phyloP scores from a whole-genome alignment of 2,113 vertebrate species.

The Cinclus mexicanus region DNA sequence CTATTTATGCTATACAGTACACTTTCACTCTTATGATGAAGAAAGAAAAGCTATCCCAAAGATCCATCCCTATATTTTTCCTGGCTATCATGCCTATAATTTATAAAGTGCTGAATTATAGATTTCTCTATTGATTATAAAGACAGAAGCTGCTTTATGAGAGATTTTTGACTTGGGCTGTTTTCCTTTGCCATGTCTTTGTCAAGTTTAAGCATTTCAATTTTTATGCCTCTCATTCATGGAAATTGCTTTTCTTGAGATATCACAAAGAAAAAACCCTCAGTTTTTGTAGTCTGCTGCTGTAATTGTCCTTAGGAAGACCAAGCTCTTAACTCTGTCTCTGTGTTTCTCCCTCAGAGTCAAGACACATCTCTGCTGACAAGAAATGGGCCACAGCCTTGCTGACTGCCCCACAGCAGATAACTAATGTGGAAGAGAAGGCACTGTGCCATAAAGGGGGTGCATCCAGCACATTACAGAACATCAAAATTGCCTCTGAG shows the following conservation, averaged over 20 bases:
- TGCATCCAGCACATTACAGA: not conserved
- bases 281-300: not conserved
- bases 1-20: not conserved
- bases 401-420: not conserved
- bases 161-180: not conserved
- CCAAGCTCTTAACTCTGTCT: not conserved
- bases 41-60: not conserved
- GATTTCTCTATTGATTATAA: not conserved
- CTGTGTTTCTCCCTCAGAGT: not conserved
- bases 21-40: not conserved
- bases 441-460: fast-evolving
- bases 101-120: not conserved
- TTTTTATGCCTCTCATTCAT: not conserved
- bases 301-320: not conserved
- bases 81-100: not conserved
- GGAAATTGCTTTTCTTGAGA: not conserved
- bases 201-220: not conserved
- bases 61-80: not conserved
- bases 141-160: not conserved
- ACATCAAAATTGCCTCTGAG: not conserved
- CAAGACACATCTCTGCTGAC: not conserved
- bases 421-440: not conserved
- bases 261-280: not conserved
- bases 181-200: not conserved
- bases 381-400: not conserved